Evolutionary conservation across 2,888 invertebrate species (phyloP).

Genomic region (Epirrita christyi): DNA sequence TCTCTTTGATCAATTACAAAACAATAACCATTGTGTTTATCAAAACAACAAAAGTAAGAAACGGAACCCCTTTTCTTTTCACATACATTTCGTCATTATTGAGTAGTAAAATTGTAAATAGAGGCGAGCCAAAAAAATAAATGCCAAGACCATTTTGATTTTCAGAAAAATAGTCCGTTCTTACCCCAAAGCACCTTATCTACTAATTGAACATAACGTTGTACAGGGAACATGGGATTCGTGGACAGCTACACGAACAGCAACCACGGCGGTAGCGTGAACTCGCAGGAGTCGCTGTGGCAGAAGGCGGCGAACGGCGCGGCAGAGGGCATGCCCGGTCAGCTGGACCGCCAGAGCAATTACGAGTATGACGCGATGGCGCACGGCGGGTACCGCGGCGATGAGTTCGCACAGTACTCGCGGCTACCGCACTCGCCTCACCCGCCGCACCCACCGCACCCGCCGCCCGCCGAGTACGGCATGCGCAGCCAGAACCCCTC

Average conservation of each 20-base stretch:
- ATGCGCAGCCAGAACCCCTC: constrained; percentile 92
- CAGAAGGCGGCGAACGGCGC: constrained; percentile 95
- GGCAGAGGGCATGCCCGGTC: constrained; percentile 82
- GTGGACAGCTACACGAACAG: constrained; percentile 97
- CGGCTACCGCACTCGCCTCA: constrained; percentile 90
- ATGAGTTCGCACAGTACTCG: constrained; percentile 90
- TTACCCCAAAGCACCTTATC: too few species aligned
- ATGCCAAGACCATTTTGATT: too few species aligned
- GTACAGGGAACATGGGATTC: constrained; percentile 90
- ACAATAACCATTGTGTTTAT: too few species aligned
- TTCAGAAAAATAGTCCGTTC: too few species aligned
- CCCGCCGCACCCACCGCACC: constrained; percentile 80
- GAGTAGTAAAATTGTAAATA: too few species aligned
- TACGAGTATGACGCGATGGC: constrained; percentile 90
- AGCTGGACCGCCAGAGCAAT: constrained; percentile 87
- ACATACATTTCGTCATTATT: too few species aligned
- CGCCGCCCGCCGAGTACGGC: constrained; percentile 86
- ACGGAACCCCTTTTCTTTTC: too few species aligned
- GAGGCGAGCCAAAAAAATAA: too few species aligned
- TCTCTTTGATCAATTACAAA: too few species aligned
- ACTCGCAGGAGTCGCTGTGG: constrained; percentile 97
- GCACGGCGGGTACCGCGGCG: constrained; percentile 92
- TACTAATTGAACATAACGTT: too few species aligned
- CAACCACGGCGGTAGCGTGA: constrained; percentile 97
- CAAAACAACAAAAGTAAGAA: too few species aligned